Evolutionary conservation across 2,113 vertebrate genomes (phyloP), one percentile per base, ranked within the genome.

Genomic region (Galemys pyrenaicus): DNA sequence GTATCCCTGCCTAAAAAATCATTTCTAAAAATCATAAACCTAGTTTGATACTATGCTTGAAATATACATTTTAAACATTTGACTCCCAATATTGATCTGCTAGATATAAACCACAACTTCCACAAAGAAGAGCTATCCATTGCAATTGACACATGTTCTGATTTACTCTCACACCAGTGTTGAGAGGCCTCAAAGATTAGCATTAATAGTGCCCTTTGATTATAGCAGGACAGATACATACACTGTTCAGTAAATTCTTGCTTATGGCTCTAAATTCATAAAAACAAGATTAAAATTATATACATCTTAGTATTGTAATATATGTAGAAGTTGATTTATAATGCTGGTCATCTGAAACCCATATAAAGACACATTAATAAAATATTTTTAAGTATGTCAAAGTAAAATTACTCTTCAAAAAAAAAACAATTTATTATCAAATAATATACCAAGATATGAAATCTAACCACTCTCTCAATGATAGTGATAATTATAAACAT

Each of bases 11-110:
- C 46, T 35, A 30, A 79, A n/a, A 74, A 12, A 5, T 81, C 22
- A 44, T 77, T 91, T 78, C 67, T 86, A 41, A 58, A n/a, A 12
- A 65, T 35, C n/a, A 12, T 41, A 15, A 70, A 62, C 9, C 0
- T 28, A 85, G 17, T 26, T 46, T 41, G 32, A 44, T 0, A 64
- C 12, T 70, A 4, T 46, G 3, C 2, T 35, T 44, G 37, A 77
- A 90, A 49, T 8, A 91, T 49, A 8, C 1, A 54, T 32, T 89
- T 86, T 70, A 84, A 17, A 79, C 5, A 28, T 77, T 32, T 58
- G 2, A 32, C 2, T 35, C 1, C 3, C 1, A 56, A 56, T 54
- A 3, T 16, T 6, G 2, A 19, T 44, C 24, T 35, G 7, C 17
- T 51, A 2, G 79, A 37, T 4, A 74, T 67, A 51, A 35, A 30